Evolutionary conservation across 2,113 vertebrate genomes (phyloP).

Genomic region (Salvelinus namaycush): DNA sequence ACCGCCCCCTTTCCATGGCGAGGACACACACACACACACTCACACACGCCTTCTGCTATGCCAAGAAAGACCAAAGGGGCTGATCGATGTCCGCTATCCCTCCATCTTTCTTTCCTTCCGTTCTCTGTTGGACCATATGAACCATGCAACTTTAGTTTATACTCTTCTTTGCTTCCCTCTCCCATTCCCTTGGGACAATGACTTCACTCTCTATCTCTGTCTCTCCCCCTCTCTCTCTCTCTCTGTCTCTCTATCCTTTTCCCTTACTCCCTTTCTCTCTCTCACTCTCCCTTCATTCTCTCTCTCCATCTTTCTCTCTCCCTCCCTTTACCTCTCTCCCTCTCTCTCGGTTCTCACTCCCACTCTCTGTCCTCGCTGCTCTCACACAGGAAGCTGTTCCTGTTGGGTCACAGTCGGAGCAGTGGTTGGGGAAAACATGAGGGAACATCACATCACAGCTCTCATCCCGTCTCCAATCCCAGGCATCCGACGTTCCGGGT

Average conservation of each 20-base stretch:
- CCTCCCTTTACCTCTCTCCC: background rate
- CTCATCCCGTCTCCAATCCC: slow-evolving; percentile 42
- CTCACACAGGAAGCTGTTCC: slow-evolving; percentile 41
- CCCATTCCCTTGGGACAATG: no score
- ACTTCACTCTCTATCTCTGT: no score
- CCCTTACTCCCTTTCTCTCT: background rate
- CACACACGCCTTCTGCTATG: no score
- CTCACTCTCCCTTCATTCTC: background rate
- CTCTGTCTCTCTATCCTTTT: no score
- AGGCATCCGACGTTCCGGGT: slow-evolving; percentile 34
- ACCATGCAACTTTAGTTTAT: no score
- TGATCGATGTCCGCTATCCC: no score
- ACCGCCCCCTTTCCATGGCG: no score
- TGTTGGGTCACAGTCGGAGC: slow-evolving; percentile 34
- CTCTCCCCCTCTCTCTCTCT: no score
- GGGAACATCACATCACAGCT: background rate
- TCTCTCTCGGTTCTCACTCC: slow-evolving; percentile 44
- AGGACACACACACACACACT: no score
- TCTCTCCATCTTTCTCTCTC: background rate
- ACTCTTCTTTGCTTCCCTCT: background rate
- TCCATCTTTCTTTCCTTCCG: no score
- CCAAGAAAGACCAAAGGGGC: no score
- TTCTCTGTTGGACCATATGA: no score
- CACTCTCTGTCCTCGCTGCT: slow-evolving; percentile 51
- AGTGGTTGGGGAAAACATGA: slow-evolving; percentile 15